Evolutionary conservation across 1,140 invertebrate species (phyloP), one percentile per base, ranked within the genome.

Genomic region (Gryon sp.): DNA sequence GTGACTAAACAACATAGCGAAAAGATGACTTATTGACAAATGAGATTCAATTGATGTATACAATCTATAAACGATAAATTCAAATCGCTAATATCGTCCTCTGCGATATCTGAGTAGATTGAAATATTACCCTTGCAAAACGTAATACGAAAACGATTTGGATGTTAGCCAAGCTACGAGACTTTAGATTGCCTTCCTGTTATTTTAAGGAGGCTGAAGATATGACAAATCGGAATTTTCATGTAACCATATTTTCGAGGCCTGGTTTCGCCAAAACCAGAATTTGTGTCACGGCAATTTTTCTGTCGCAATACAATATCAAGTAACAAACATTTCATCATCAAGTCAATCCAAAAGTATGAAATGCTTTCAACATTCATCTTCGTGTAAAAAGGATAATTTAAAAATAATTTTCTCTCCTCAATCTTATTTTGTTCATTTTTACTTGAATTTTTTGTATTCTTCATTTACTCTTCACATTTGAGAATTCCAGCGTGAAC

Each of bases 71-170:
- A 30, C 45, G 16, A 34, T 72, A 60, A 5, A 28, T 3, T n/a
- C 12, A 5, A 65, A 59, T 38, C 43, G 59, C 65, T 73, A 73
- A 65, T 73, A 73, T 57, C 69, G 57, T 57, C 57, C 48, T 65
- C n/a, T 11, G 41, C 32, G 45, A 65, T 65, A 53, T 65, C 32
- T 34, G 2, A 22, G 14, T 22, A 34, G 57, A 74, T 74, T 74
- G 70, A 74, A 74, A 66, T 74, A 74, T 74, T 74, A 60, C 60
- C 36, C 38, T 74, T 4, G 53, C 60, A 26, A 66, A 74, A 60
- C 38, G 52, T 62, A 73, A 73, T 73, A 41, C 59, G 69, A 65
- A 59, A 65, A 73, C 69, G 70, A 74, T 74, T 74, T 74, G 70
- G 60, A 74, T 52, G 22, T 52, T 60, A 45, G 70, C 70, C 70